Evolutionary conservation across 2,113 vertebrate species (phyloP).

Genomic region (Gopherus flavomarginatus): DNA sequence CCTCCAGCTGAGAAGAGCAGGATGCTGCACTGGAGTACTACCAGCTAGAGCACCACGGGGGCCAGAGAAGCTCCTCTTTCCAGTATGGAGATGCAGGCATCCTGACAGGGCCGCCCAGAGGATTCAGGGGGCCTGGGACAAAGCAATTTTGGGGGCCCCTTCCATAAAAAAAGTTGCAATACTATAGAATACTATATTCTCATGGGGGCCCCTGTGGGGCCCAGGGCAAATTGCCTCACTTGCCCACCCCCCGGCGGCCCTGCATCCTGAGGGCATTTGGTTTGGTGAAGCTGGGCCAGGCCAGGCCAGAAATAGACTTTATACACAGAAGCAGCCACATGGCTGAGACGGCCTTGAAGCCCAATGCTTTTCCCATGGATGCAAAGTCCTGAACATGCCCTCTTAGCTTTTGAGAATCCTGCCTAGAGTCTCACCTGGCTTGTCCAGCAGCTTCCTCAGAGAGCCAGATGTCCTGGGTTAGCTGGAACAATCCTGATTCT

Average conservation of each 20-base stretch:
- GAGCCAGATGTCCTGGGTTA: not conserved
- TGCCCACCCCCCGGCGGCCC: no score
- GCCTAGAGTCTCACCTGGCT: accelerated
- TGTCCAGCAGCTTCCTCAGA: accelerated
- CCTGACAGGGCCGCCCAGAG: not conserved
- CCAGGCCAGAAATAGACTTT: not conserved
- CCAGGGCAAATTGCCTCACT: no score
- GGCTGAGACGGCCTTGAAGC: not conserved
- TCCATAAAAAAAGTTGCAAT: no score
- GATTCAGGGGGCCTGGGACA: no score
- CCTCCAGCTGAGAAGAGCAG: not conserved
- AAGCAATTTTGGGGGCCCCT: no score
- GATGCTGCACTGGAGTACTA: not conserved
- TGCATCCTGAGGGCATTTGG: not conserved
- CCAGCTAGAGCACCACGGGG: accelerated
- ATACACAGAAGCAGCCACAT: not conserved
- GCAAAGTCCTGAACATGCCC: not conserved
- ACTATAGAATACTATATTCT: no score
- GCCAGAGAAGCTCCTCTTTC: not conserved
- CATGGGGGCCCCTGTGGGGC: no score
- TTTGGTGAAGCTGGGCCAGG: accelerated
- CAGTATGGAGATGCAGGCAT: not conserved
- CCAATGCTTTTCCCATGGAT: not conserved
- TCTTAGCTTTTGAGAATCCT: not conserved
- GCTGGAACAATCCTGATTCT: not conserved